Evolutionary conservation across 2,888 invertebrate species (phyloP), one percentile per base, ranked within the genome.

Genomic region (Elegia similella): DNA sequence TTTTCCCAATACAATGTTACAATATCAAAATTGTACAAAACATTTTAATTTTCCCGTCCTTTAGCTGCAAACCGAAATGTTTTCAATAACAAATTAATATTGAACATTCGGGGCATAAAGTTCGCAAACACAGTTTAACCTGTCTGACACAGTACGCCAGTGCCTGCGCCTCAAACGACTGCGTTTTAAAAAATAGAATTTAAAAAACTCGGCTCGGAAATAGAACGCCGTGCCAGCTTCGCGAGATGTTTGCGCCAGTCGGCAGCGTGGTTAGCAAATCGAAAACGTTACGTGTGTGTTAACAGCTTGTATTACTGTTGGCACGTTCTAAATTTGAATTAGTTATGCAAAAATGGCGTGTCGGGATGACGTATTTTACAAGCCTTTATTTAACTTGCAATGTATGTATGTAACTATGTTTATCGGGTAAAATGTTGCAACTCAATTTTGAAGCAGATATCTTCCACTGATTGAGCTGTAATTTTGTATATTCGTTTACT

Each of bases 151-250:
- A 47, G 47, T 47, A n/a, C 23, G 8, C 46, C 47, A 13, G 29
- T 46, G 8, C 46, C 47, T 30, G 29, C 13, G 47, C 47, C 46
- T 47, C 32, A 48, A 48, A 32, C 8, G 32, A 7, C 16, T 42
- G 52, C 42, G 42, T 42, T 55, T 47, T 59, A 56, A 65, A 61
- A 61, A 61, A 63, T 59, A 59, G 60, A 63, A 62, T 63, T 70
- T 70, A 63, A 73, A 73, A 77, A 70, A 69, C 81, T 80, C 70
- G 34, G 54, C 59, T 61, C 75, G 77, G 81, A 82, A 80, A 75
- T 81, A 77, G 81, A 78, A 70, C 78, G 74, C 60, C 53, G 62
- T 64, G 57, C 58, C 65, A 43, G 53, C 54, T 52, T 29, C 29
- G 52, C 52, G 13, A 53, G 52, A 42, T 52, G 52, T 48, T 48